Conservation (phyloP, 2,797 vertebrate genomes). For the Tapera naevia region DNA sequence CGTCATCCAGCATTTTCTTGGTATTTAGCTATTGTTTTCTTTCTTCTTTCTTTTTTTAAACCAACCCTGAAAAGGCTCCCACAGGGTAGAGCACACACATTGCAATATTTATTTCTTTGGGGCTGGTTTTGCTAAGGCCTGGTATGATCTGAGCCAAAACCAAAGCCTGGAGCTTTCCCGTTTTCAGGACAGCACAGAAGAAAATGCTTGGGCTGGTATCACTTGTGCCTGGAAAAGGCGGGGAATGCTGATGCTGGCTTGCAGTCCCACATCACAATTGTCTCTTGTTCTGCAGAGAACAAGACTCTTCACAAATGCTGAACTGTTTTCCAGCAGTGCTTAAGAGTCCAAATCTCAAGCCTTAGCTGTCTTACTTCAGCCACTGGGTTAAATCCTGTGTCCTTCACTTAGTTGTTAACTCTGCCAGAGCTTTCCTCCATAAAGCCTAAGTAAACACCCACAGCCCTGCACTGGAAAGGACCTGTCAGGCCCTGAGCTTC, state of each 20-base stretch:
- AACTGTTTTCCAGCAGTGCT: neutral
- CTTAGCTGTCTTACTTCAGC: neutral
- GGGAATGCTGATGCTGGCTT: neutral
- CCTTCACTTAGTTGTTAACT: neutral
- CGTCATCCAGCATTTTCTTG: neutral
- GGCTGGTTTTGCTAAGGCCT: neutral
- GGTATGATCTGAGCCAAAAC: neutral
- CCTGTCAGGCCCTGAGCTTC: neutral
- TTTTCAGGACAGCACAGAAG: neutral
- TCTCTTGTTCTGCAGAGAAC: neutral
- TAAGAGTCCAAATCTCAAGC: neutral
- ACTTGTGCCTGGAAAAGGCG: neutral
- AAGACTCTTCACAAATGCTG: neutral
- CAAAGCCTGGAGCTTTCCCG: neutral
- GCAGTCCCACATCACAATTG: neutral
- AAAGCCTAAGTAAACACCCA: neutral
- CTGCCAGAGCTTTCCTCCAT: neutral
- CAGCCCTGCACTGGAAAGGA: neutral
- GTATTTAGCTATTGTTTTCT: constrained; percentile 28
- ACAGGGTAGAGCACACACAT: neutral
- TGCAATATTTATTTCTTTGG: neutral
- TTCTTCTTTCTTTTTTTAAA: neutral
- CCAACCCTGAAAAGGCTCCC: neutral
- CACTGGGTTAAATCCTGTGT: neutral
- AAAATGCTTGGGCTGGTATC: neutral